phyloP scores from a whole-genome alignment of 2,797 vertebrate genomes.

The Malacoraja senta region DNA sequence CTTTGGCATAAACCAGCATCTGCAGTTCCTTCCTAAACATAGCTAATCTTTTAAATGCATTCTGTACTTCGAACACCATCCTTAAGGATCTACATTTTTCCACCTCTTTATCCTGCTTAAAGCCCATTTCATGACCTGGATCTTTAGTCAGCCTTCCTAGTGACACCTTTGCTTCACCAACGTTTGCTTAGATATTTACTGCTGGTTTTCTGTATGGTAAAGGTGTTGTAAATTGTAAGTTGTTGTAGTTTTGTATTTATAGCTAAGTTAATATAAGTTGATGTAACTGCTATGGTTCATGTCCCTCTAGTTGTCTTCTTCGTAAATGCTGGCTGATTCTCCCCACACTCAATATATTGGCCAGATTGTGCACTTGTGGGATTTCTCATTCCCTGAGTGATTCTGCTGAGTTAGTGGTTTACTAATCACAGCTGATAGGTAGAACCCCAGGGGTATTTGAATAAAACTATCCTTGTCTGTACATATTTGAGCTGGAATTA shows the following conservation, averaged over 20 bases:
- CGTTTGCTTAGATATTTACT: background rate
- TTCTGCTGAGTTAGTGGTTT: slow-evolving; percentile 31
- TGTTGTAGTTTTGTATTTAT: background rate
- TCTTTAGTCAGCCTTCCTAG: background rate
- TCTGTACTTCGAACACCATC: background rate
- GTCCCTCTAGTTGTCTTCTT: background rate
- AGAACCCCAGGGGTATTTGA: background rate
- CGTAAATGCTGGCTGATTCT: background rate
- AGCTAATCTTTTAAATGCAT: background rate
- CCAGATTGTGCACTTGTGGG: background rate
- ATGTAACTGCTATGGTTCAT: background rate
- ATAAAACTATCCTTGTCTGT: slow-evolving; percentile 16
- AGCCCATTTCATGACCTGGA: background rate
- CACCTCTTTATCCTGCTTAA: background rate
- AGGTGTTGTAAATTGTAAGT: background rate
- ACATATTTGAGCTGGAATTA: background rate
- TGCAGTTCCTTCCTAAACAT: too few species aligned
- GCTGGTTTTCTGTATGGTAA: too few species aligned
- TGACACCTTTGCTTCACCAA: background rate
- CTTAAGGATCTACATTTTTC: background rate
- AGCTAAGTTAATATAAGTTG: background rate
- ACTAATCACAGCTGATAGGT: slow-evolving; percentile 30
- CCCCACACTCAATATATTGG: slow-evolving; percentile 31
- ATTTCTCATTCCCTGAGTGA: background rate
- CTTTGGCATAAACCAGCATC: too few species aligned